Percentiles rank a stretch among this genome's conserved stretches.
These are phyloP conservation scores for Trachelus stipa DNA, from an alignment of 2,888 invertebrate species.

Conservation along the genomic window DNA sequence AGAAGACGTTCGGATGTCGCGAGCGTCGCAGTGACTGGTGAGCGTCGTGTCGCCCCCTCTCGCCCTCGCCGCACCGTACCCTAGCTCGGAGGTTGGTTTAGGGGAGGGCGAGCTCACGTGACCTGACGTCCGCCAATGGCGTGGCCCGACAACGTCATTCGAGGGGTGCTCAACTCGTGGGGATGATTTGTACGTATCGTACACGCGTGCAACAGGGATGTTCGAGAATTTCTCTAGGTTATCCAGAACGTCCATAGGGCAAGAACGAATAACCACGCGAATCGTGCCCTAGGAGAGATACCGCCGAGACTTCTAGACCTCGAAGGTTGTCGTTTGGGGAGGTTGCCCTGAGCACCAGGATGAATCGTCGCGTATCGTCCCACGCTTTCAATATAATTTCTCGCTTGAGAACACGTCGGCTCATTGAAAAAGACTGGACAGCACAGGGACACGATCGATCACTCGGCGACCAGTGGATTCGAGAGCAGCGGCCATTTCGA, in stretches of 20 bases:
- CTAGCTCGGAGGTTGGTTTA: slow-evolving; percentile 15
- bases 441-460: background rate
- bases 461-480: background rate
- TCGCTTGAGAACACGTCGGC: background rate
- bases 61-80: slow-evolving; percentile 19
- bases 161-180: slow-evolving; percentile 51
- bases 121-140: slow-evolving; percentile 54
- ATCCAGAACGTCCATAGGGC: background rate
- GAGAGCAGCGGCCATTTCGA: background rate
- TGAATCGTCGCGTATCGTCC: background rate
- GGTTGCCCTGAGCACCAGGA: background rate
- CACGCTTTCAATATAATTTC: background rate
- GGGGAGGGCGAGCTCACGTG: slow-evolving; percentile 50
- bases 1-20: slow-evolving; percentile 63
- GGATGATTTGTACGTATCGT: background rate
- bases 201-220: background rate
- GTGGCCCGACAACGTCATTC: slow-evolving; percentile 51
- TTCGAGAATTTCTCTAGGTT: background rate
- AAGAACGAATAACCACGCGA: background rate
- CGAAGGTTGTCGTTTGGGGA: background rate
- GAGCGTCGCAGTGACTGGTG: slow-evolving; percentile 66
- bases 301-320: background rate
- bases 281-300: background rate
- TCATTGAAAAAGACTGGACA: background rate
- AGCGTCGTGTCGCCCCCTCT: slow-evolving; percentile 52